Conservation (phyloP, 2,797 vertebrate species). For the Poecilia gillii region DNA sequence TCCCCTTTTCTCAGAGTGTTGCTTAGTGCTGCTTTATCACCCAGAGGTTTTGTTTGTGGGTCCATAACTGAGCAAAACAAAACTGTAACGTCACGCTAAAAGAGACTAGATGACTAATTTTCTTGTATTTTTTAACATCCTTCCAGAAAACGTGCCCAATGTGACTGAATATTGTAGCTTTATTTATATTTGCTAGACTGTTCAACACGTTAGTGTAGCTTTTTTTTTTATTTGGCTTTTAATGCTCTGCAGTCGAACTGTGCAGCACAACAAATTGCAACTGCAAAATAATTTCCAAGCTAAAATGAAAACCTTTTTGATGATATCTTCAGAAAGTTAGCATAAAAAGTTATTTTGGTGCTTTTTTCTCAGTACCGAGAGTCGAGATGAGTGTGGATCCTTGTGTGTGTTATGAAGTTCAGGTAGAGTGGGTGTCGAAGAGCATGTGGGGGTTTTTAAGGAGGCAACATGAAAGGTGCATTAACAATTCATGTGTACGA, state of each 20-base stretch:
- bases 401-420: background rate
- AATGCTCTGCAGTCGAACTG: background rate
- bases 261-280: background rate
- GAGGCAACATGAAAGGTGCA: background rate
- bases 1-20: background rate
- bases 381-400: conserved; percentile 1
- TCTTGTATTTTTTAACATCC: background rate
- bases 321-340: background rate
- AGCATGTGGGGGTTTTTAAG: conserved; percentile 13
- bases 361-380: conserved; percentile 9
- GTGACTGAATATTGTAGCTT: background rate
- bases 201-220: background rate
- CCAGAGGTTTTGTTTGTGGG: background rate
- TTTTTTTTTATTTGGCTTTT: background rate
- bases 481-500: background rate
- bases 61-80: background rate
- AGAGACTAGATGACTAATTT: background rate
- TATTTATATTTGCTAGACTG: background rate
- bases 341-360: conserved; percentile 5
- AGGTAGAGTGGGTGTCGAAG: conserved; percentile 3
- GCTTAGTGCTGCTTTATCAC: background rate
- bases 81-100: background rate
- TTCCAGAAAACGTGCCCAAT: background rate
- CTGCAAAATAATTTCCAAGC: conserved; percentile 5
- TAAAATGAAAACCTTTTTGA: conserved; percentile 1